Percentiles rank a stretch among this genome's conserved stretches.
phyloP scores from a whole-genome alignment of 1,140 invertebrate species.

The Lucilia cuprina region DNA sequence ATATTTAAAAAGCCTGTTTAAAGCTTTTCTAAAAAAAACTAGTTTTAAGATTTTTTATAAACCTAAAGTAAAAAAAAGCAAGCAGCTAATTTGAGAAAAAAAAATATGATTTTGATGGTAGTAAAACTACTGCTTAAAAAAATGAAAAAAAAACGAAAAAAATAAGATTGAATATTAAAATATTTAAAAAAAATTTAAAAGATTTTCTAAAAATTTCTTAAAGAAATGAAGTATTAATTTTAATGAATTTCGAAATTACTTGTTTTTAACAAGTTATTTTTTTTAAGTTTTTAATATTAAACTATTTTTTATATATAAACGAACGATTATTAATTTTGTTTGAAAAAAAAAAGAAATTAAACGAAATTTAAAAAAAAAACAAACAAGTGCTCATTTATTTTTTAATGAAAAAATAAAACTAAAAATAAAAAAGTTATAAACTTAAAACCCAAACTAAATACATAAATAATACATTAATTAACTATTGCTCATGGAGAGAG shows the following conservation, averaged over 20 bases:
- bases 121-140: constrained; percentile 23
- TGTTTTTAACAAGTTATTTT: background rate
- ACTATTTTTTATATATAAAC: background rate
- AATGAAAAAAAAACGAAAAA: background rate
- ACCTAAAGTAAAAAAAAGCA: background rate
- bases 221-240: constrained; percentile 32
- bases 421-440: background rate
- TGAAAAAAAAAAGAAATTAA: background rate
- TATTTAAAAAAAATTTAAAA: background rate
- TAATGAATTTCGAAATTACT: constrained; percentile 10
- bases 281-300: background rate
- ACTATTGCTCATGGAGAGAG: background rate
- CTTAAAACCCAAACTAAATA: background rate
- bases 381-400: constrained; percentile 11
- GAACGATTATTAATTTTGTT: background rate
- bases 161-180: constrained; percentile 14
- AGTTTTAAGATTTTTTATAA: constrained; percentile 5
- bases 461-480: background rate
- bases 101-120: constrained; percentile 3
- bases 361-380: background rate
- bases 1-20: constrained; percentile 15
- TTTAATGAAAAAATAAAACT: background rate
- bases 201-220: constrained; percentile 4
- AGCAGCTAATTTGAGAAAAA: constrained; percentile 3
- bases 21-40: constrained; percentile 15